Base-by-base conservation (phyloP, 2,113 vertebrate genomes). In the Tachysurus vachellii region DNA sequence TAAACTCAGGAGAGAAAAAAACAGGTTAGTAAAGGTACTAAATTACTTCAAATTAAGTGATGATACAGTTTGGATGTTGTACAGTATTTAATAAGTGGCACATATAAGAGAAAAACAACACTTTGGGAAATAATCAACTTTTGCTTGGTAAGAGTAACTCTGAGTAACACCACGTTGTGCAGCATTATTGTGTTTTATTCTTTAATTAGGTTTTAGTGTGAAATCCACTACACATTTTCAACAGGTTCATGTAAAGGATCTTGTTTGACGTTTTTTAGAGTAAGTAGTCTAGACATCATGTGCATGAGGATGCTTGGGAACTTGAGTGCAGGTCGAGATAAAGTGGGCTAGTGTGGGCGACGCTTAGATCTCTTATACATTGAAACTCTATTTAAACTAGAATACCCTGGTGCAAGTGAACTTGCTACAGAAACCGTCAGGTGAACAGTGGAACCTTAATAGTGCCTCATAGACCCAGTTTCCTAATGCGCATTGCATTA, bases 401-500 rank as follows among this genome's bases (percentile, higher is more conserved):
- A 88, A 88, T 70, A 88, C 80, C 85, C 80, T 31, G 31, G 76
- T 83, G 77, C 84, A 53, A 82, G 80, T 76, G 54, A 79, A 79
- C 79, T 86, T 71, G 82, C 84, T 83, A 86, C 76, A 87, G 42
- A 88, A 77, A 59, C 89, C 87, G 76, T 59, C 80, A 64, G 85
- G 76, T 82, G 17, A 77, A 28, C 59, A 76, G 81, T 57, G 71
- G 66, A 57, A 47, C 87, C 81, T 90, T 90, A 87, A 90, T 86
- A 83, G 59, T 54, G 76, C 87, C 56, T 85, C 73, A 50, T 76
- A 23, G 75, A 88, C 64, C 53, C 53, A 28, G 36, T 84, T 90
- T 85, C 85, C 59, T 83, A 83, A 90, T 85, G 87, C 75, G 62
- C 84, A 86, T 31, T 75, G 83, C 80, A 76, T 86, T 87, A 80